Percentiles rank a stretch among this genome's conserved stretches.
These are phyloP conservation scores for Leucopternis melanops DNA, from an alignment of 2,113 vertebrate species.

Conservation along the genomic window DNA sequence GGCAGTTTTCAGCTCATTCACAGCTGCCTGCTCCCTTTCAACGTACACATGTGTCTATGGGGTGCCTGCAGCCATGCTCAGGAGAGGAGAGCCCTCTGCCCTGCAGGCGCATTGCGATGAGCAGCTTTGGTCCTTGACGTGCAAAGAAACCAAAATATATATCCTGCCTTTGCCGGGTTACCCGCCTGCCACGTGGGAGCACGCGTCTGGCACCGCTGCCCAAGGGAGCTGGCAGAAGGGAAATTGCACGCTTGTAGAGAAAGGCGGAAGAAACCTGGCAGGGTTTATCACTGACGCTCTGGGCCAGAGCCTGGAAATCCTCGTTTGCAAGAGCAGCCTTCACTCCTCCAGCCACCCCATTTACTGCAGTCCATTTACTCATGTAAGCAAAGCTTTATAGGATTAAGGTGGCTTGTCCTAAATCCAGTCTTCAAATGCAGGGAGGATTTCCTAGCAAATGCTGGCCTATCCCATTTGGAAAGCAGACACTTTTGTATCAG, in stretches of 20 bases:
- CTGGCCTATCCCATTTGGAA: neutral
- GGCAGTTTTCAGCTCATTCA: neutral
- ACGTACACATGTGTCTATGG: accelerated
- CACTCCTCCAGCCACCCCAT: neutral
- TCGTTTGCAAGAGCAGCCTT: neutral
- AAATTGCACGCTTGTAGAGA: neutral
- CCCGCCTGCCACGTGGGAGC: neutral
- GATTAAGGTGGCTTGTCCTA: slow-evolving; percentile 33
- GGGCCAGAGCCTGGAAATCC: neutral
- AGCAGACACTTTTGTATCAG: neutral
- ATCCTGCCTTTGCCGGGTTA: neutral
- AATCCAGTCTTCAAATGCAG: slow-evolving; percentile 13
- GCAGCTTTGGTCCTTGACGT: neutral
- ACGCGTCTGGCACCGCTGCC: neutral
- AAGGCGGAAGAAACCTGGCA: neutral
- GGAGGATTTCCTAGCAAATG: slow-evolving; percentile 1
- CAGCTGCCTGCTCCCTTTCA: neutral
- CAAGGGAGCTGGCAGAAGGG: neutral
- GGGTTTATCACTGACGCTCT: accelerated
- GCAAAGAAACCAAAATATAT: neutral
- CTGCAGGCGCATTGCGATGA: accelerated
- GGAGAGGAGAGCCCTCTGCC: neutral
- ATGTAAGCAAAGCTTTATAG: neutral
- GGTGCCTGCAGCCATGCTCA: accelerated
- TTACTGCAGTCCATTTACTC: neutral